phyloP scores from a whole-genome alignment of 1,140 invertebrate species.

The Limonius californicus region DNA sequence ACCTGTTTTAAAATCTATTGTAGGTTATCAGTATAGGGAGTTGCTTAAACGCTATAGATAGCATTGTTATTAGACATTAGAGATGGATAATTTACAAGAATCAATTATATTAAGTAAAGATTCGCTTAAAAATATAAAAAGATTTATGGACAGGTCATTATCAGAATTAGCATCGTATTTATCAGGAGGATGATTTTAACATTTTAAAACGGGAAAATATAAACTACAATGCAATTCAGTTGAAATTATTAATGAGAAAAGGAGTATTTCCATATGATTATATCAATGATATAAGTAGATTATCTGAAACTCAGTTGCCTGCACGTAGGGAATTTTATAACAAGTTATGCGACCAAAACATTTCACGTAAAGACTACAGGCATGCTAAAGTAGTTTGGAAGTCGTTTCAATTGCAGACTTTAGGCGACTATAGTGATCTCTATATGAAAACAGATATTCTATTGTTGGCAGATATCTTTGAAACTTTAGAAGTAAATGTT shows the following conservation, averaged over 20 bases:
- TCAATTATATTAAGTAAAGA: no score
- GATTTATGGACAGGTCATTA: conserved; percentile 28
- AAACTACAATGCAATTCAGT: conserved; percentile 19
- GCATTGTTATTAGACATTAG: no score
- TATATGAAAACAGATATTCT: conserved; percentile 22
- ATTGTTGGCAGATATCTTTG: conserved; percentile 18
- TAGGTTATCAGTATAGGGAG: conserved; percentile 29
- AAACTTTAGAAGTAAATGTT: conserved; percentile 17
- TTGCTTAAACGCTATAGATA: conserved; percentile 22
- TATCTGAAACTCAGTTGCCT: conserved; percentile 35
- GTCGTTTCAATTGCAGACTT: conserved; percentile 6
- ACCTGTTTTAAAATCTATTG: conserved; percentile 23
- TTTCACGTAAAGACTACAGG: conserved; percentile 8
- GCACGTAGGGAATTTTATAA: conserved; percentile 21
- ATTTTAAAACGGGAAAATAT: conserved; percentile 6
- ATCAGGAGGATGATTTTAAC: not conserved
- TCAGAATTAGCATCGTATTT: conserved; percentile 33
- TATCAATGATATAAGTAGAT: conserved; percentile 27
- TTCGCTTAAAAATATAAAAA: conserved; percentile 35
- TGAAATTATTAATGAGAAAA: conserved; percentile 31
- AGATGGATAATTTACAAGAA: no score
- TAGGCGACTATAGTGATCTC: conserved; percentile 17
- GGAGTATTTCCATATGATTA: conserved; percentile 37
- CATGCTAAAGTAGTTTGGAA: conserved; percentile 17
- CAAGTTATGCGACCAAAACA: not conserved